Base-by-base conservation (phyloP, 2,113 vertebrate genomes). In the Chloropsis cyanopogon region DNA sequence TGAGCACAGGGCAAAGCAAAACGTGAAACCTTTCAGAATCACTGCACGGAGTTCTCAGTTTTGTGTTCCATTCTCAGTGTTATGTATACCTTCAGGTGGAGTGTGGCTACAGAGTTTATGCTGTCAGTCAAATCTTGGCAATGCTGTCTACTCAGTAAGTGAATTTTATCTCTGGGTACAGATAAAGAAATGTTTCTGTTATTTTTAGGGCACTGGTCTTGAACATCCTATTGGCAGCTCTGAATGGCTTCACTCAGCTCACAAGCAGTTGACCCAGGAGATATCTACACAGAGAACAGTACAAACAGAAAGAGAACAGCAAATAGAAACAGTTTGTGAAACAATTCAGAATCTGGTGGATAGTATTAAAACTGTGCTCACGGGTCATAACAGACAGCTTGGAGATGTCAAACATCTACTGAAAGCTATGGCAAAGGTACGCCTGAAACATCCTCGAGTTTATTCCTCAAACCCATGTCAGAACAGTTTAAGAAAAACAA, bases 381-480 rank as follows among this genome's bases (percentile, higher is more conserved):
- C 99, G 1, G 98, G 97, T 91, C 99, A 99, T 98, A 99, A 99
- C 96, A 98, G 99, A 28, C 99, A 99, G 23, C 98, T 99, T 76
- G 99, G 98, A 29, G 99, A 99, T 53, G 99, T 99, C 86, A 99
- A 99, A 85, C 99, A 99, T 97, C 98, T 99, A 28, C 98, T 99
- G 61, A 98, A 98, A 94, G 99, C 99, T 91, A 99, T 99, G 99
- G 99, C 99, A 47, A 99, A 99, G 99, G 99, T 99, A 97, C 50
- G 47, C 26, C 39, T 52, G 29, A 54, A 85, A 64, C 15, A 5
- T 50, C 2, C 3, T 41, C 28, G 10, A 3, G 18, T 65, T 80
- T 59, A 35, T 49, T 81, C 3, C 23, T 92, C 31, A 52, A 77
- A 41, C 35, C 23, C 8, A 5, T 18, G 31, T n/a, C 42, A 46